These are phyloP conservation scores for Drosophila meridionalis DNA, from an alignment of 2,888 invertebrate genomes.

Conservation along the genomic window DNA sequence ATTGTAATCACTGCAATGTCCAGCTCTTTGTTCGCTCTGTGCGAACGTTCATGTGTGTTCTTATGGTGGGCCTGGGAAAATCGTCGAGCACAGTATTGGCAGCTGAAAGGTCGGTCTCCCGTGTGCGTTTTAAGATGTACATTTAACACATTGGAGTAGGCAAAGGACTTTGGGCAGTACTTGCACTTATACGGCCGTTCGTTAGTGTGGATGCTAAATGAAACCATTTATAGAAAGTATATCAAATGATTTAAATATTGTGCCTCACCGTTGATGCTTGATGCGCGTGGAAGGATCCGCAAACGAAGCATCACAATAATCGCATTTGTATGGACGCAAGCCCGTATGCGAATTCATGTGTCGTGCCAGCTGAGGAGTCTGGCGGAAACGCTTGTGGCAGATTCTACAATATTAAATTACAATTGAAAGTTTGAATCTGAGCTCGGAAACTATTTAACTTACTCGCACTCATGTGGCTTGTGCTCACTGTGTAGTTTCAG, in stretches of 20 bases:
- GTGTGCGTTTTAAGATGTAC: constrained; percentile 82
- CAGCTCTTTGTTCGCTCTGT: constrained; percentile 29
- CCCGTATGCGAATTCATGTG: constrained; percentile 83
- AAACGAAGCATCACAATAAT: constrained; percentile 81
- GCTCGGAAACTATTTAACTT: constrained; percentile 34
- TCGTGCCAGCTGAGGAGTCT: constrained; percentile 81
- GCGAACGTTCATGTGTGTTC: constrained; percentile 77
- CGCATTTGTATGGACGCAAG: constrained; percentile 82
- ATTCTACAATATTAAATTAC: constrained; percentile 60
- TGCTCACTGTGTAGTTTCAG: constrained; percentile 77
- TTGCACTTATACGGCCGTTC: constrained; percentile 81
- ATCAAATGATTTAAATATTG: too few species aligned
- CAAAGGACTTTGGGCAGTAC: constrained; percentile 78
- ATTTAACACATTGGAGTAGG: constrained; percentile 82
- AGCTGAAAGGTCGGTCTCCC: constrained; percentile 82
- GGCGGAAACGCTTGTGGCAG: constrained; percentile 81
- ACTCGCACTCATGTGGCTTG: constrained; percentile 84
- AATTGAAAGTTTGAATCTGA: not conserved
- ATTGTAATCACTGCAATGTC: constrained; percentile 21
- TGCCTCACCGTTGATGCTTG: constrained; percentile 81
- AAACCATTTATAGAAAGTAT: not conserved
- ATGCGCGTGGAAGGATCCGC: constrained; percentile 84
- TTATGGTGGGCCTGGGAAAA: constrained; percentile 82
- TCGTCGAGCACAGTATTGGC: constrained; percentile 69
- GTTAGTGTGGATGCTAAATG: constrained; percentile 80